These are phyloP conservation scores for Nephrotoma flavescens DNA, from an alignment of 2,888 invertebrate genomes.

Conservation along the genomic window DNA sequence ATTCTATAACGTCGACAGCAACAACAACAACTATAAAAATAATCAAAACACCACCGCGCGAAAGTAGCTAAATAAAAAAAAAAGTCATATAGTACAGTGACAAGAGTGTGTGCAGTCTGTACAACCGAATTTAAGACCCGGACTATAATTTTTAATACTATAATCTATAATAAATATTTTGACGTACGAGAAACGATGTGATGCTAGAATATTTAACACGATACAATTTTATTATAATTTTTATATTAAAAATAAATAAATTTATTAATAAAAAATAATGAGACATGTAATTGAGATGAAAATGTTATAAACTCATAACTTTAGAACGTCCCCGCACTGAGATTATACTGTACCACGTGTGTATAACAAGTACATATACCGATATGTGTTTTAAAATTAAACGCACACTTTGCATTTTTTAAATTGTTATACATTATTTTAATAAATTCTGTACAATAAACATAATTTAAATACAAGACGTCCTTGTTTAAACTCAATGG, in stretches of 20 bases:
- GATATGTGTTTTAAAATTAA: too few relatives aligned
- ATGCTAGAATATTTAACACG: neutral
- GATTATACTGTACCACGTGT: neutral
- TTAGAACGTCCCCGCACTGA: neutral
- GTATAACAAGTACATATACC: too few relatives aligned
- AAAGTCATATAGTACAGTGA: neutral
- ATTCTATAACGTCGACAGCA: neutral
- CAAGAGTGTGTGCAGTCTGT: neutral
- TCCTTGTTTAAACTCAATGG: neutral
- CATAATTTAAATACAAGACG: neutral
- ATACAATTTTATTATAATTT: neutral
- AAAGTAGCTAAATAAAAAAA: neutral
- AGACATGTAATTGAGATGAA: neutral
- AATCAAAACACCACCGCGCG: neutral
- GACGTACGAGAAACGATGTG: neutral
- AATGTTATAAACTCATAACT: neutral
- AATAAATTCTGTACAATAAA: neutral
- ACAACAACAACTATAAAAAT: neutral
- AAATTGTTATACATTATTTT: too few relatives aligned
- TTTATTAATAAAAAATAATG: neutral
- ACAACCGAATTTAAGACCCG: neutral
- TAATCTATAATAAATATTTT: too few relatives aligned
- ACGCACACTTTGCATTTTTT: too few relatives aligned
- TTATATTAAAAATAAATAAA: neutral
- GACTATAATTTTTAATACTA: too few relatives aligned